Conservation (phyloP, 2,797 vertebrate species). For the Saxicola maurus region DNA sequence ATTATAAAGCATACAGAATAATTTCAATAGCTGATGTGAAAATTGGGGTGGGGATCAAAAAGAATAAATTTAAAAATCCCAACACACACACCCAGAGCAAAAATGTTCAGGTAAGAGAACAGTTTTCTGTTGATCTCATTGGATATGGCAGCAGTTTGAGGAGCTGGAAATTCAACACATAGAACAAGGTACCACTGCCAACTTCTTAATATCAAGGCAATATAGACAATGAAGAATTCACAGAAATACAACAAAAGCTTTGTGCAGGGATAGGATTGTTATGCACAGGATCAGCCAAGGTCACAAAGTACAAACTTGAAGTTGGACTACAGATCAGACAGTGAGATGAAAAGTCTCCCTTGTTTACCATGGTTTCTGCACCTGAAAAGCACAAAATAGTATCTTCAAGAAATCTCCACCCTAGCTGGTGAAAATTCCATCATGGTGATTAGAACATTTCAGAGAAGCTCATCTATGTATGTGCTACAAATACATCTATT, state of each 20-base stretch:
- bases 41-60: fast-evolving
- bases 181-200: neutral
- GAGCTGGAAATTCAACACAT: neutral
- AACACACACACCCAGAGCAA: neutral
- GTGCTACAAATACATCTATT: neutral
- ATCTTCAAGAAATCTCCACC: neutral
- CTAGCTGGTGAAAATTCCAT: neutral
- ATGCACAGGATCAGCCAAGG: neutral
- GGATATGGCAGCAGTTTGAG: neutral
- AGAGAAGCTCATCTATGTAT: neutral
- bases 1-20: neutral
- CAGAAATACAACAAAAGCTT: neutral
- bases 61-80: fast-evolving
- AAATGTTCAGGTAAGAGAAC: neutral
- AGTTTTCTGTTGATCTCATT: neutral
- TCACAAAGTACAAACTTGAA: neutral
- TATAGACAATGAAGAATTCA: neutral
- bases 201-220: neutral
- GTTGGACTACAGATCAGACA: neutral
- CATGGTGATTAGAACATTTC: neutral
- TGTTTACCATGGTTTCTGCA: neutral
- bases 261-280: neutral
- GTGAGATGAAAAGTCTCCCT: neutral
- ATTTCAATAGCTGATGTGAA: neutral
- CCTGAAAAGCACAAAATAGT: neutral